Evolutionary conservation across 2,797 vertebrate genomes (phyloP), one percentile per base, ranked within the genome.

Genomic region (Cetoscarus ocellatus): DNA sequence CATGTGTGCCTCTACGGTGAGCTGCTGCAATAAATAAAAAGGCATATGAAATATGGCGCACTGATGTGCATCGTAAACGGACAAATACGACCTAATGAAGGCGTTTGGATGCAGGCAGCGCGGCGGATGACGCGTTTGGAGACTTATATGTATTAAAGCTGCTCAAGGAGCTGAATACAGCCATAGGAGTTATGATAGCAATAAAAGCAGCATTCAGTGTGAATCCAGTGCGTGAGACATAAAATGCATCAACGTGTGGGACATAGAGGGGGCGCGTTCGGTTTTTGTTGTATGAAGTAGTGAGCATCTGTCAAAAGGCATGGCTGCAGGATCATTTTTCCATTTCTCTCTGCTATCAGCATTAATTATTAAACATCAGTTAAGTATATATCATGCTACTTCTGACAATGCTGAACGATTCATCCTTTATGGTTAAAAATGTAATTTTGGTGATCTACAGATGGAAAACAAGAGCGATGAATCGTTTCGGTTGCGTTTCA

Each of bases 321-420:
- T 42, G 77, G 60, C 42, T 58, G 60, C 73, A 36, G 73, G 80
- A 68, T 49, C 48, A 45, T 80, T 88, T 80, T 77, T 61, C 70
- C 63, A 67, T 61, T 77, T 67, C 36, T 64, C 43, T 71, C 70
- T 82, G 84, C 84, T 70, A 86, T 79, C 77, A 78, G 39, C 83
- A 90, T 93, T 56, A 85, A 91, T 91, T 81, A 91, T 92, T 92
- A 74, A 91, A n/a, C 48, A 68, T 77, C 75, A 81, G 64, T 67
- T 2, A 74, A 57, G 72, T 87, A 74, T 75, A 75, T 75, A 86
- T 77, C 66, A 69, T 84, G 77, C 66, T 57, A 45, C 67, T 84
- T 77, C 6, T 17, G 10, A 38, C 39, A 64, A 63, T 62, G 70
- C 43, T 45, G 57, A 27, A 4, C 2, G 27, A 27, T 27, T 27